Conservation (phyloP, 2,113 vertebrate species). For the Rutilus rutilus region DNA sequence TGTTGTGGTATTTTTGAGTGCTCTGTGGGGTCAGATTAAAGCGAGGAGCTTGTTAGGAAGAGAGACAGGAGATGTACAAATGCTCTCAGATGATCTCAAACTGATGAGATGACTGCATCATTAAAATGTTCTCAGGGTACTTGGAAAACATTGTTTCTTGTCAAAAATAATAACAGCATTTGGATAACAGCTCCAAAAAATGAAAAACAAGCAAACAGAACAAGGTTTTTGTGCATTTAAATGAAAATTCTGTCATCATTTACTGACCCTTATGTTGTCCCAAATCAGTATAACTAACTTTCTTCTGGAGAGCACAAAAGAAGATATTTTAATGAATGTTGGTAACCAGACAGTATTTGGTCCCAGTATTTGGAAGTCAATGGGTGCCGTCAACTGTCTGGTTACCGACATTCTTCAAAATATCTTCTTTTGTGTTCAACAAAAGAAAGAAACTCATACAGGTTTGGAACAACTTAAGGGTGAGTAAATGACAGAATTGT, state of each 20-base stretch:
- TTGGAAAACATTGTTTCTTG: neutral
- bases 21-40: constrained; percentile 22
- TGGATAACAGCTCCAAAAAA: neutral
- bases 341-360: no score
- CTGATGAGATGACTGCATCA: neutral
- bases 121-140: neutral
- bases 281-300: neutral
- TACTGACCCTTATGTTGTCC: neutral
- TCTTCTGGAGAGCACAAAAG: neutral
- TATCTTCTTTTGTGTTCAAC: no score
- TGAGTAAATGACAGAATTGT: no score
- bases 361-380: no score
- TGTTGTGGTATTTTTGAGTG: neutral
- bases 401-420: no score
- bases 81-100: neutral
- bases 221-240: neutral
- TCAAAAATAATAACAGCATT: neutral
- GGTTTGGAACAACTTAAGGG: no score
- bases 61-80: constrained; percentile 1
- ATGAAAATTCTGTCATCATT: neutral
- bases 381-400: no score
- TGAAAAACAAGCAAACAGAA: neutral
- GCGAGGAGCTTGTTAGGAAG: neutral
- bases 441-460: no score
- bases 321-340: no score